Evolutionary conservation across 1,140 invertebrate species (phyloP).

Genomic region (Pantala flavescens): DNA sequence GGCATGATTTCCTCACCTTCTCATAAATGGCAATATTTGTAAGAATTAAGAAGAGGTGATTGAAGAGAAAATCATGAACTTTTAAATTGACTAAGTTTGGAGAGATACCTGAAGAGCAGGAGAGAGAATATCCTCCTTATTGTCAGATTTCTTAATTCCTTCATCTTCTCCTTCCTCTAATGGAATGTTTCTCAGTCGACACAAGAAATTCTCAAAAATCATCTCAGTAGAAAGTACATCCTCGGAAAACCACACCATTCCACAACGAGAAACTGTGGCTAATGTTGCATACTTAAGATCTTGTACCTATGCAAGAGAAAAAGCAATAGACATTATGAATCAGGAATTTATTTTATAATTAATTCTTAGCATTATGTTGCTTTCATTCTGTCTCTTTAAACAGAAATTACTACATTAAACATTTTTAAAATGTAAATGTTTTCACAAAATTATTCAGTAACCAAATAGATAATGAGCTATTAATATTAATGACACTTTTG

Average conservation of each 20-base stretch:
- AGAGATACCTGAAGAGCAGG: constrained; percentile 65
- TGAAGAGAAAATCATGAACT: no score
- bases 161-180: constrained; percentile 89
- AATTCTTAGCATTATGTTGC: no score
- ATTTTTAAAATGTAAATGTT: no score
- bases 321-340: constrained; percentile 10
- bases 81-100: no score
- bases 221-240: constrained; percentile 97
- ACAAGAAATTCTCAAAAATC: constrained; percentile 96
- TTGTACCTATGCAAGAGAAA: constrained; percentile 55
- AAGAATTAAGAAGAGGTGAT: no score
- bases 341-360: constrained; percentile 16
- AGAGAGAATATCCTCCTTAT: constrained; percentile 69
- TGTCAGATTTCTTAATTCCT: constrained; percentile 35
- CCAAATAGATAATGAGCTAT: no score
- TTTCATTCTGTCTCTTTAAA: no score
- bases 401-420: no score
- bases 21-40: no score
- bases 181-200: constrained; percentile 74
- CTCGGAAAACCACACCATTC: constrained; percentile 98
- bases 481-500: no score
- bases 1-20: no score
- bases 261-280: constrained; percentile 97
- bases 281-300: constrained; percentile 97
- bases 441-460: no score